phyloP scores from a whole-genome alignment of 2,113 vertebrate genomes.

The Phyllopteryx taeniolatus region DNA sequence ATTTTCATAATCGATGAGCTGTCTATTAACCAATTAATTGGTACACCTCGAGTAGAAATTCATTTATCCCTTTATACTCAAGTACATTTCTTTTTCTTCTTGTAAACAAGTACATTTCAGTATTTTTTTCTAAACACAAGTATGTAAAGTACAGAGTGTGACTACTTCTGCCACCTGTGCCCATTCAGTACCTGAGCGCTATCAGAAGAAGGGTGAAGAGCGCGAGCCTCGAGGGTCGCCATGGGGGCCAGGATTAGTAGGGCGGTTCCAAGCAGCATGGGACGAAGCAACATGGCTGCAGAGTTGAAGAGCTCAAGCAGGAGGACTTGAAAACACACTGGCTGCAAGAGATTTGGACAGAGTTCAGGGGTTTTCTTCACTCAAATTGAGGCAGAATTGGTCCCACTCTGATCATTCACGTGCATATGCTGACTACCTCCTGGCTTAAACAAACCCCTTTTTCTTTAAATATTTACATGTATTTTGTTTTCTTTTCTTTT shows the following conservation, averaged over 20 bases:
- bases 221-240: constrained; percentile 63
- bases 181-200: constrained; percentile 67
- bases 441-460: too few relatives aligned
- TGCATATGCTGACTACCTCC: too few relatives aligned
- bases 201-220: constrained; percentile 67
- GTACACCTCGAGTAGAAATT: too few relatives aligned
- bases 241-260: constrained; percentile 69
- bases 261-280: constrained; percentile 62
- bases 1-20: too few relatives aligned
- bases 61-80: not conserved
- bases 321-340: constrained; percentile 23
- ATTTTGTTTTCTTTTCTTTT: too few relatives aligned
- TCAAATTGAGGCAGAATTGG: too few relatives aligned
- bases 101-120: not conserved
- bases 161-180: not conserved
- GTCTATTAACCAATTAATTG: too few relatives aligned
- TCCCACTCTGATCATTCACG: too few relatives aligned
- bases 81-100: not conserved
- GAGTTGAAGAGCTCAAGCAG: constrained; percentile 6
- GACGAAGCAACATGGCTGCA: constrained; percentile 66
- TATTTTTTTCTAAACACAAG: too few relatives aligned
- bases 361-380: not conserved
- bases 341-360: constrained; percentile 8
- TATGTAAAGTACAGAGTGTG: not conserved
- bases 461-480: too few relatives aligned